Base-by-base conservation (phyloP, 2,888 invertebrate species). In the Drosophila melanosoma region DNA sequence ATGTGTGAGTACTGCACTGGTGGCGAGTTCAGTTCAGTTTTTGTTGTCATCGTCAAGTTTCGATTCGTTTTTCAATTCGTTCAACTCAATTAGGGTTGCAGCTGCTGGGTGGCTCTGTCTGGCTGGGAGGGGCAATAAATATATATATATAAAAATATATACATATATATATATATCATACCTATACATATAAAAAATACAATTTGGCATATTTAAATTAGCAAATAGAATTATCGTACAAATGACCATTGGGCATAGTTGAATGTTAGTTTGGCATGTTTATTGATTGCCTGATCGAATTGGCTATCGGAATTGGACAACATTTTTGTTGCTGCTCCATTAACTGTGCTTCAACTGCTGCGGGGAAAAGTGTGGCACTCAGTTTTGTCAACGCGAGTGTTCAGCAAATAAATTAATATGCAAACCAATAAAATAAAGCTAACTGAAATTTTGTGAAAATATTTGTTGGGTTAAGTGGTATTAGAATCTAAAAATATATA, bases 241-340 rank as follows among this genome's bases (percentile, higher is more conserved):
- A 78, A 59, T 75, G 80, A 48, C 61, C 48, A 64, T 64, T 73
- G 73, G 54, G 69, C 79, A 75, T 79, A 71, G 65, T 69, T 67
- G 78, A 62, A 89, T 87, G 74, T 83, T 83, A 87, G 89, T 29
- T 76, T 85, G 82, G 67, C 78, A 82, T 87, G 83, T 87, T 89
- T 89, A 89, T 89, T 89, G 85, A 86, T 86, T 89, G 88, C 74
- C 79, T 87, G 86, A 86, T 85, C 81, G 74, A 89, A 89, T 89
- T 89, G 81, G 42, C 54, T 56, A 51, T 54, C 67, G 45, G 69
- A 84, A 66, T 74, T 75, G 73, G 67, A 73, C 29, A 74, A 74
- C 49, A 65, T 57, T 68, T 81, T 53, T 65, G 53, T 48, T 59
- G 23, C 35, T 54, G 36, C 29, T 6, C 29, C 45, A 29, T 38